Evolutionary conservation across 1,140 invertebrate genomes (phyloP), one percentile per base, ranked within the genome.

Genomic region (Caenorhabditis inopinata): DNA sequence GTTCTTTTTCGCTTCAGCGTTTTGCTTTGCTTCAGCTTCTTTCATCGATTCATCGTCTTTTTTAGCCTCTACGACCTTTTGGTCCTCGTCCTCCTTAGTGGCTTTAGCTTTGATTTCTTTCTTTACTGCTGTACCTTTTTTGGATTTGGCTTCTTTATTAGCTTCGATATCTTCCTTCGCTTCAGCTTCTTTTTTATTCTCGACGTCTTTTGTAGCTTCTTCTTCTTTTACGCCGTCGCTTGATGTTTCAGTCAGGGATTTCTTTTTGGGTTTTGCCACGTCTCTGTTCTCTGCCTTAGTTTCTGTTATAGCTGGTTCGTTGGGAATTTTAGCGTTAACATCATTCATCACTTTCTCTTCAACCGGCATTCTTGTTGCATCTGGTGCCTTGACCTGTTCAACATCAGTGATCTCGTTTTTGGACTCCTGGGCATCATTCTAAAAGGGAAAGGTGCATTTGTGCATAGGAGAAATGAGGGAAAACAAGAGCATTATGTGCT

Each of bases 271-370:
- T 27, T 11, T n/a, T 68, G 32, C 29, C 38, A 27, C 21, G 2
- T 29, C n/a, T 14, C 16, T 78, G n/a, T 78, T 78, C 18, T 62
- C 51, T 18, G 18, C 25, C n/a, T n/a, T n/a, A n/a, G n/a, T n/a
- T n/a, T n/a, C n/a, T n/a, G n/a, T n/a, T n/a, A n/a, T n/a, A 7
- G 18, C 21, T 18, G 75, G 14, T 27, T 77, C 51, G 29, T 73
- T 42, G 18, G n/a, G n/a, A n/a, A 83, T 82, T n/a, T 21, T 42
- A 42, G 38, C 38, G 5, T 42, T 35, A 23, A 29, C 78, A 32
- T 82, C 82, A 29, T 82, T 82, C 29, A 73, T 68, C 27, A 49
- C 23, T 21, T 14, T 14, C 27, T 78, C 27, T 11, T 45, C 49
- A 32, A 18, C 27, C 9, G 29, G 7, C 75, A 62, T 77, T 27